phyloP scores from a whole-genome alignment of 2,797 vertebrate species.

The Chanos chanos region DNA sequence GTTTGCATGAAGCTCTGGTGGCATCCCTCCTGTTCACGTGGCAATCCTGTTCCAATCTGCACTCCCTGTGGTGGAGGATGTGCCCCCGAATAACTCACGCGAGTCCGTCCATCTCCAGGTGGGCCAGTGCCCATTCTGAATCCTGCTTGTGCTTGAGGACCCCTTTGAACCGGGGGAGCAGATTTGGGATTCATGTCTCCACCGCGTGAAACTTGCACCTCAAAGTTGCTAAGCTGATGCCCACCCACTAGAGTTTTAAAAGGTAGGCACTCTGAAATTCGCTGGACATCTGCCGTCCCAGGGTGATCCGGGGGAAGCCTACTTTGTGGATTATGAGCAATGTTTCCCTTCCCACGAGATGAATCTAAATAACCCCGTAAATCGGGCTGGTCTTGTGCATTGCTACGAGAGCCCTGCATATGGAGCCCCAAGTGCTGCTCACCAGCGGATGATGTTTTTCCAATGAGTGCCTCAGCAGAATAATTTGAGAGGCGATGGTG shows the following conservation, averaged over 20 bases:
- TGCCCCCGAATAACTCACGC: slow-evolving; percentile 78
- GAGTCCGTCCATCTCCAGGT: slow-evolving; percentile 80
- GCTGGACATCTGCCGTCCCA: slow-evolving; percentile 77
- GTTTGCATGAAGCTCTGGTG: slow-evolving; percentile 98
- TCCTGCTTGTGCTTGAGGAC: slow-evolving; percentile 81
- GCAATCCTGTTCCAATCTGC: slow-evolving; percentile 74
- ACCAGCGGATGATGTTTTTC: slow-evolving; percentile 83
- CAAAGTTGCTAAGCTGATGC: slow-evolving; percentile 81
- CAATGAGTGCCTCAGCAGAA: slow-evolving; percentile 96
- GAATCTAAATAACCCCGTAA: slow-evolving; percentile 89
- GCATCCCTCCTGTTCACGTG: slow-evolving; percentile 86
- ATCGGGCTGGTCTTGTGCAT: slow-evolving; percentile 83
- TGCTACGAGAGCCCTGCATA: slow-evolving; percentile 78
- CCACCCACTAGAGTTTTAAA: slow-evolving; percentile 81
- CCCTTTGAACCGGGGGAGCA: slow-evolving; percentile 78
- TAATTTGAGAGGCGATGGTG: slow-evolving; percentile 96
- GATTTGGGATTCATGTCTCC: slow-evolving; percentile 84
- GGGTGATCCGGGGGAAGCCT: slow-evolving; percentile 80
- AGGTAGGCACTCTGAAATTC: slow-evolving; percentile 86
- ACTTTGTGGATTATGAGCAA: slow-evolving; percentile 84
- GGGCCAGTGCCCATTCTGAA: slow-evolving; percentile 84
- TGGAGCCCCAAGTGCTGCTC: slow-evolving; percentile 88
- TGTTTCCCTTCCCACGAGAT: slow-evolving; percentile 82
- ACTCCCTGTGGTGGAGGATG: slow-evolving; percentile 83
- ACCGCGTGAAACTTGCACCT: slow-evolving; percentile 86